Percentiles rank a stretch among this genome's conserved stretches.
phyloP scores from a whole-genome alignment of 2,797 vertebrate genomes.

The Ptychobarbus kaznakovi region DNA sequence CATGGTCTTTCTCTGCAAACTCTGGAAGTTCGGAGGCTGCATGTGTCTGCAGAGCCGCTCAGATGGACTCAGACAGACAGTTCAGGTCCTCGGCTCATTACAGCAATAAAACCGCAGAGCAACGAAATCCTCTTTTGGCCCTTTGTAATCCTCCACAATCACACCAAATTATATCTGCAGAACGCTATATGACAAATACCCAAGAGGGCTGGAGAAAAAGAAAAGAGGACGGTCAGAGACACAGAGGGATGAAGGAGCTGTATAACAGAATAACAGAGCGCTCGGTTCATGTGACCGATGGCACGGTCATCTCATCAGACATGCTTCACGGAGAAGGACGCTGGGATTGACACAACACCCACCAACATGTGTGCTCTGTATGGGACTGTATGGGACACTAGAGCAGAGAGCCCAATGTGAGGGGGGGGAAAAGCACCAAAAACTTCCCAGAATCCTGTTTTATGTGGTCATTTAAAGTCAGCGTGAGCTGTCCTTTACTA shows the following conservation, averaged over 20 bases:
- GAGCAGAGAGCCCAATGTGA: background rate
- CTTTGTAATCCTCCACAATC: constrained; percentile 58
- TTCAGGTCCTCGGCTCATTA: constrained; percentile 56
- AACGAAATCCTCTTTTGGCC: constrained; percentile 51
- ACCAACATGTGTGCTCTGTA: background rate
- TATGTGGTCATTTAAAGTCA: constrained; percentile 21
- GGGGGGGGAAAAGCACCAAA: too few relatives aligned
- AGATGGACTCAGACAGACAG: constrained; percentile 51
- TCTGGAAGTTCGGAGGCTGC: constrained; percentile 36
- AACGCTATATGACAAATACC: constrained; percentile 48
- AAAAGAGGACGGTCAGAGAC: constrained; percentile 26
- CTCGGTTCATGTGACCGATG: constrained; percentile 42
- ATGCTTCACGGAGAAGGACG: constrained; percentile 3
- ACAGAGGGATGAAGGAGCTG: constrained; percentile 19
- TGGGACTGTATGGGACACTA: background rate
- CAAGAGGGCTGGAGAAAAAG: constrained; percentile 35
- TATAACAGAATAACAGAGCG: constrained; percentile 27
- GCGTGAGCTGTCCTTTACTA: background rate
- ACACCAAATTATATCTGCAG: constrained; percentile 50
- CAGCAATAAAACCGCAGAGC: constrained; percentile 50
- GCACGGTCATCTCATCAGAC: constrained; percentile 21
- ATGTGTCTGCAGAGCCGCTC: constrained; percentile 34
- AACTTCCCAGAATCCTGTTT: background rate
- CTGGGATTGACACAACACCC: constrained; percentile 28
- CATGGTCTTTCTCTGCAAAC: constrained; percentile 28